Evolutionary conservation across 2,113 vertebrate species (phyloP).

Genomic region (Regulus satrapa): DNA sequence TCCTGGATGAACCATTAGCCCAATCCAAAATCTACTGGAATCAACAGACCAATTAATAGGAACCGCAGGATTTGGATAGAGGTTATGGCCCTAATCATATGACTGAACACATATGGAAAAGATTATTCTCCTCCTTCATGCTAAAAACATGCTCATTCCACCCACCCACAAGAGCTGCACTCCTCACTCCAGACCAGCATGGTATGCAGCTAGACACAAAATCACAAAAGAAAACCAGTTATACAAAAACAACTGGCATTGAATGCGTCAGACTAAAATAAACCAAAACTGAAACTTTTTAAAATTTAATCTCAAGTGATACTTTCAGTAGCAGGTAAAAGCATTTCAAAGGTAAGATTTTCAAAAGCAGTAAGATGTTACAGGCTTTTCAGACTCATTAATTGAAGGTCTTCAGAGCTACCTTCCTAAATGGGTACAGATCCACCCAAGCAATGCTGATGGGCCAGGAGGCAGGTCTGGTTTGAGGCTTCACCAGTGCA

Average conservation of each 20-base stretch:
- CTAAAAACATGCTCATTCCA: slow-evolving; percentile 2
- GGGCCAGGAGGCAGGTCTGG: not conserved
- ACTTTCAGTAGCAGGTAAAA: not conserved
- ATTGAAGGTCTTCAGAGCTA: not conserved
- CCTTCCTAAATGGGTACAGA: not conserved
- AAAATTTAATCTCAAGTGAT: not conserved
- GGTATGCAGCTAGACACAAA: not conserved
- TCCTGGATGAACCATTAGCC: not conserved
- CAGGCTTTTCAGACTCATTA: not conserved
- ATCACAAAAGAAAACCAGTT: not conserved
- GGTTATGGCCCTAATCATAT: not conserved
- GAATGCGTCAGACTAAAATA: not conserved
- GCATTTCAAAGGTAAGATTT: not conserved
- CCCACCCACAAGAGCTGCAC: not conserved
- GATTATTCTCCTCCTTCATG: not conserved
- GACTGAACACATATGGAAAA: not conserved
- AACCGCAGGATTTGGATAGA: slow-evolving; percentile 1
- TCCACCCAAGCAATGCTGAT: not conserved
- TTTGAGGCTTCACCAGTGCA: not conserved
- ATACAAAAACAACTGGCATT: not conserved
- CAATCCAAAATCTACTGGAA: not conserved
- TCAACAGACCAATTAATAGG: not conserved
- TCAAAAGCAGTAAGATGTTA: not conserved
- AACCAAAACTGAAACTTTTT: not conserved
- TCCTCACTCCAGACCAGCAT: not conserved